These are phyloP conservation scores for Procambarus clarkii DNA, from an alignment of 1,140 invertebrate genomes.

Conservation along the genomic window DNA sequence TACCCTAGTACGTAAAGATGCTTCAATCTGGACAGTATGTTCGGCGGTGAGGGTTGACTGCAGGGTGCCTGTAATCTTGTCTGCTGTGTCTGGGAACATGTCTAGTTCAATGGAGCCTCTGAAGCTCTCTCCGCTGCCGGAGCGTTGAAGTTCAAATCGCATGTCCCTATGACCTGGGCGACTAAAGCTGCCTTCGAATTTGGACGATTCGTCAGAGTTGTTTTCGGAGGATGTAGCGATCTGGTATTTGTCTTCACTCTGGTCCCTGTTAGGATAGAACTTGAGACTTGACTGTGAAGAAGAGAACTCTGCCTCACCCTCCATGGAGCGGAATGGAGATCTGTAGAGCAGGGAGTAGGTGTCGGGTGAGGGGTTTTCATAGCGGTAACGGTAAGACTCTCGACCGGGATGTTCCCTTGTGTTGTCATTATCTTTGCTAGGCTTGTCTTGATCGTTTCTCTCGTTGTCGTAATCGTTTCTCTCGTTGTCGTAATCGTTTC, in stretches of 20 bases:
- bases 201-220: neutral
- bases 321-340: neutral
- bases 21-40: neutral
- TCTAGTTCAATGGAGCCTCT: neutral
- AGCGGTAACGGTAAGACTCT: neutral
- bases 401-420: neutral
- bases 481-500: no score
- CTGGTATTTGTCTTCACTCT: slow-evolving; percentile 27
- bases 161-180: slow-evolving; percentile 19
- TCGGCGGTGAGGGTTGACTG: neutral
- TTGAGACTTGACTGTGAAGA: neutral
- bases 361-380: neutral
- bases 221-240: neutral
- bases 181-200: neutral
- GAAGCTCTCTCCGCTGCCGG: neutral
- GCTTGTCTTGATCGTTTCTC: no score
- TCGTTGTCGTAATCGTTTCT: no score
- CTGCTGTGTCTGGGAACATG: slow-evolving; percentile 13
- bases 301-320: neutral
- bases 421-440: neutral
- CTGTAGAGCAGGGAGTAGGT: neutral
- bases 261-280: slow-evolving; percentile 5
- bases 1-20: no score
- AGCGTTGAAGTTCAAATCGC: neutral
- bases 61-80: slow-evolving; percentile 7